Conservation (phyloP, 2,113 vertebrate species). For the Cnemophilus loriae region DNA sequence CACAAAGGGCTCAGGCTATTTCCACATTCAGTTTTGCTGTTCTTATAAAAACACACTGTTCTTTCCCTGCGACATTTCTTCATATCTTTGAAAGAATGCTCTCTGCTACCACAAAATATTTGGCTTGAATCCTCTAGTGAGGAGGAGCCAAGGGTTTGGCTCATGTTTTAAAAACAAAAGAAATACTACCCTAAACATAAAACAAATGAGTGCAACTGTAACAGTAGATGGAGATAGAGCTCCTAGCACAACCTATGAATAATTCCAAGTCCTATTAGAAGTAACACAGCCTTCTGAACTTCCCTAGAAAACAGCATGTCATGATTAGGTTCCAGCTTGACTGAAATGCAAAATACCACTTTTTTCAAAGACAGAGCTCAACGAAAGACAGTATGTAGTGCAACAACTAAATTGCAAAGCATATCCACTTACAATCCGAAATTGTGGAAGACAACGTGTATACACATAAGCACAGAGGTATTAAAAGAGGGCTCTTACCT, state of each 20-base stretch:
- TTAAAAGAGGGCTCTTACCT: constrained; percentile 71
- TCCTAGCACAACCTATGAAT: constrained; percentile 42
- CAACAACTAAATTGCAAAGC: not conserved
- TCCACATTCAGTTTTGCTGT: not conserved
- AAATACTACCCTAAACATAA: not conserved
- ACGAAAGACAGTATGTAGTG: not conserved
- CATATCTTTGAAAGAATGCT: not conserved
- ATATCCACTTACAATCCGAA: not conserved
- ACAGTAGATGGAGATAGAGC: constrained; percentile 55
- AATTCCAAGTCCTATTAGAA: constrained; percentile 12
- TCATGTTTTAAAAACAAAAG: constrained; percentile 7
- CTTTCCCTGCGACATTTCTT: not conserved
- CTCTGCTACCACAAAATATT: not conserved
- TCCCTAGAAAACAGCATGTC: constrained; percentile 19
- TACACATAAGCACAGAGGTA: not conserved
- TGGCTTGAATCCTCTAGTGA: not conserved
- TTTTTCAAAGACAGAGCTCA: not conserved
- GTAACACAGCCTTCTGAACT: constrained; percentile 15
- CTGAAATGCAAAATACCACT: constrained; percentile 15
- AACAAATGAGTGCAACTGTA: constrained; percentile 19
- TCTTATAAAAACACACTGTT: not conserved
- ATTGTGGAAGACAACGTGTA: not conserved
- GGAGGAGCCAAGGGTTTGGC: not conserved
- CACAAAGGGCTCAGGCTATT: not conserved
- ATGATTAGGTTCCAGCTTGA: not conserved